These are phyloP conservation scores for Gambusia affinis DNA, from an alignment of 2,113 vertebrate genomes.

Conservation along the genomic window DNA sequence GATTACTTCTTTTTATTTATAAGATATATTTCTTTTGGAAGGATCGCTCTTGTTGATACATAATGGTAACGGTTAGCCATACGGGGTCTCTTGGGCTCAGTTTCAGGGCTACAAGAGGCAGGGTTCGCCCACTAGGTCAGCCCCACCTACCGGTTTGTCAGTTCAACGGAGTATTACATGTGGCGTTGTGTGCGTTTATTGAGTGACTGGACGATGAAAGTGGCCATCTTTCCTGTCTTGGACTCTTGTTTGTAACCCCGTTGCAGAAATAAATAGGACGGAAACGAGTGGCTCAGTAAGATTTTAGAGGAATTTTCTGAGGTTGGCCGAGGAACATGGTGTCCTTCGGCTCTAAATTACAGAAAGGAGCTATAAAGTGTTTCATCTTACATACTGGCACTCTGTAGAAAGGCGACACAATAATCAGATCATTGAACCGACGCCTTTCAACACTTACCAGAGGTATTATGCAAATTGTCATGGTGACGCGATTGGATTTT, in stretches of 20 bases:
- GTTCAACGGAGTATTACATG: constrained; percentile 14
- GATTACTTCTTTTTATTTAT: constrained; percentile 64
- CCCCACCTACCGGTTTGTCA: constrained; percentile 74
- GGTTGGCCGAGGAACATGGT: background rate
- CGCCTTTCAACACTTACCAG: background rate
- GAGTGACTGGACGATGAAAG: constrained; percentile 63
- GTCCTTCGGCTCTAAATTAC: background rate
- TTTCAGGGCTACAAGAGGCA: constrained; percentile 76
- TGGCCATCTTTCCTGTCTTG: constrained; percentile 52
- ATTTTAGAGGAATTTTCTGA: no score
- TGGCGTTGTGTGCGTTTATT: background rate
- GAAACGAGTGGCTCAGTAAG: background rate
- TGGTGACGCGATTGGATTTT: constrained; percentile 13
- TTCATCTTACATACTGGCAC: background rate
- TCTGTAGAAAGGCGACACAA: background rate
- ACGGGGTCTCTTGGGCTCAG: constrained; percentile 79
- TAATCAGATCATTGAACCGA: background rate
- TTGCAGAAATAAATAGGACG: background rate
- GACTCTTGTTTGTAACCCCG: constrained; percentile 14
- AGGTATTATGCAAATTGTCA: constrained; percentile 14
- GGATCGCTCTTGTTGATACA: constrained; percentile 45
- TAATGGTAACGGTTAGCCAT: constrained; percentile 67
- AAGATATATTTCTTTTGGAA: constrained; percentile 55
- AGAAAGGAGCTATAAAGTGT: no score
- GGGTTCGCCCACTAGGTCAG: constrained; percentile 71